Evolutionary conservation across 2,113 vertebrate genomes (phyloP).

Genomic region (Symphodus melops): DNA sequence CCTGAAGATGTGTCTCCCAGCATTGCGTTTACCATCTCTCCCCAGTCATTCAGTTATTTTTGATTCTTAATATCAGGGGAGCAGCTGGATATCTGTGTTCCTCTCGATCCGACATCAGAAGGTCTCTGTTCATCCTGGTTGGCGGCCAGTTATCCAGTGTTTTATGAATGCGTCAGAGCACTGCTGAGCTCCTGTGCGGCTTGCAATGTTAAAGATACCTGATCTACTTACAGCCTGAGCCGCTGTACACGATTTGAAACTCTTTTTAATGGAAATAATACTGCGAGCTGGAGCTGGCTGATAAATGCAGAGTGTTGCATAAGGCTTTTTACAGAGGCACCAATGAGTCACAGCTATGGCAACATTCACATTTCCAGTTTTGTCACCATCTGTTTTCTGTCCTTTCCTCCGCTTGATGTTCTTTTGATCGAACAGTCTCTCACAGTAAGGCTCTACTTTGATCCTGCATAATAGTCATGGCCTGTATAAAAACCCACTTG

Average conservation of each 20-base stretch:
- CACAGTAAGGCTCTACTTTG: conserved; percentile 48
- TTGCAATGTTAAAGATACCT: conserved; percentile 7
- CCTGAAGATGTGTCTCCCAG: conserved; percentile 13
- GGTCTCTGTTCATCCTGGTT: conserved; percentile 42
- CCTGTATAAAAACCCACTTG: conserved; percentile 56
- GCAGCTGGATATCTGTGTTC: conserved; percentile 57
- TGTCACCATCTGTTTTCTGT: conserved; percentile 60
- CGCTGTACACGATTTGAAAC: conserved; percentile 32
- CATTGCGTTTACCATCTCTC: conserved; percentile 25
- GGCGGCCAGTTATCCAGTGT: conserved; percentile 46
- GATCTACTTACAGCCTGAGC: conserved; percentile 23
- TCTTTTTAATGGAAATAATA: conserved; percentile 32
- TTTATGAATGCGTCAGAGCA: conserved; percentile 33
- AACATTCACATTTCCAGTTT: conserved; percentile 59
- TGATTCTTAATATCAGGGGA: conserved; percentile 31
- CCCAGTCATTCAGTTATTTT: conserved; percentile 23
- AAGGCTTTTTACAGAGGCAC: conserved; percentile 44
- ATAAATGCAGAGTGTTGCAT: conserved; percentile 56
- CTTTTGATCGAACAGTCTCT: conserved; percentile 58
- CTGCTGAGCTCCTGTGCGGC: conserved; percentile 23
- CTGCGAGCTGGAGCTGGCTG: conserved; percentile 42
- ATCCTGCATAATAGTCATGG: conserved; percentile 49
- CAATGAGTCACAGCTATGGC: conserved; percentile 66
- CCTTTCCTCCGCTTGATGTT: conserved; percentile 44
- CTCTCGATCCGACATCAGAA: conserved; percentile 46